Evolutionary conservation across 2,797 vertebrate species (phyloP), one percentile per base, ranked within the genome.

Genomic region (Pangasius mekongensis): DNA sequence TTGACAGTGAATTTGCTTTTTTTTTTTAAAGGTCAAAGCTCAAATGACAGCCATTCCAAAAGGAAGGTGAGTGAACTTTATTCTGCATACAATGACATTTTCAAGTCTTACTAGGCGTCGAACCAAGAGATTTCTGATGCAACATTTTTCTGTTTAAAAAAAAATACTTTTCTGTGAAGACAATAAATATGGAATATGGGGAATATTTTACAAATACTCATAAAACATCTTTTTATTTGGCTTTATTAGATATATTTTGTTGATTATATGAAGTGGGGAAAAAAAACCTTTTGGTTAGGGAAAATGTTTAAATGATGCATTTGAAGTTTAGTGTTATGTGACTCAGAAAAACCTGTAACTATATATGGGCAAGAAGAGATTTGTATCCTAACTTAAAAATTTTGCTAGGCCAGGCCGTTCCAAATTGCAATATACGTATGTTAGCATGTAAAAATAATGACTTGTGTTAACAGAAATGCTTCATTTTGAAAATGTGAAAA

Each of bases 1-100:
- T 60, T 60, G 33, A 81, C 30, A 11, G 33, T 82, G 20, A 83
- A 64, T 83, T 83, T 39, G 30, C 3, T 30, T 24, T 74, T 24
- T 10, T 20, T 7, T 52, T 69, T 67, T 6, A 36, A 69, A 84
- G 83, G 47, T 69, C 30, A 84, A 27, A 54, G 14, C 2, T 33
- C 83, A 13, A 67, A 30, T 33, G 9, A 36, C 30, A 8, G 20
- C 5, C 3, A 14, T 24, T 52, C 83, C 62, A 84, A 84, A 56
- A 84, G 2, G 20, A 84, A 84, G 83, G 83, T 84, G 49, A 69
- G 83, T 56, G 11, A 64, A 33, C 22, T 67, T 33, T 16, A 49
- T 47, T 64, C 14, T 16, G 6, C 1, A 43, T 83, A 6, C 8
- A 30, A 5, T 66, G 8, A 0, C 14, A 20, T 16, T 30, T 66